Percentiles rank a stretch among this genome's conserved stretches.
Conservation (phyloP, 2,113 vertebrate genomes). For the Mandrillus leucophaeus region DNA sequence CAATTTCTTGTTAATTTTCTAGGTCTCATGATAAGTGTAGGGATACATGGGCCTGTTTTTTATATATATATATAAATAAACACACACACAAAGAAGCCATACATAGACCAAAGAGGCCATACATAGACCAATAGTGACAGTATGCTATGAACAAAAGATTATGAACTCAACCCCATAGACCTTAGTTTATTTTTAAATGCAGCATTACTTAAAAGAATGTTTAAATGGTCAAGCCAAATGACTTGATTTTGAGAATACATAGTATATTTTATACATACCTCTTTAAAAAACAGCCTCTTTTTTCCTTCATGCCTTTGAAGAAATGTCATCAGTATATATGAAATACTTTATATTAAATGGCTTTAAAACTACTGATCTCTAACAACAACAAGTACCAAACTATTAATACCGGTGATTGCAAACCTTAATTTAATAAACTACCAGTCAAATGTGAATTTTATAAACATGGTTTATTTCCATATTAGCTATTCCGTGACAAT, state of each 20-base stretch:
- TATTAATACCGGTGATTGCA: neutral
- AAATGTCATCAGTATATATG: neutral
- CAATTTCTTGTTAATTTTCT: neutral
- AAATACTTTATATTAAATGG: neutral
- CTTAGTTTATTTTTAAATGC: neutral
- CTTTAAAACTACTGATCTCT: neutral
- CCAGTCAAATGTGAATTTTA: neutral
- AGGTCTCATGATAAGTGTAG: neutral
- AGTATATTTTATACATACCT: neutral
- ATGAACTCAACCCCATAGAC: neutral
- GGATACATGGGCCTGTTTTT: neutral
- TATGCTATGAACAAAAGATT: neutral
- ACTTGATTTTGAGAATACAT: neutral
- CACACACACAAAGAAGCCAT: too few species aligned
- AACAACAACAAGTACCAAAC: neutral
- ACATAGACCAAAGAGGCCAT: neutral
- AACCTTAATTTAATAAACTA: neutral
- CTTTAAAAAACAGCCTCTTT: constrained; percentile 6
- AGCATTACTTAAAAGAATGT: neutral
- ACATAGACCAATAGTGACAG: neutral
- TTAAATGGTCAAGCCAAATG: neutral
- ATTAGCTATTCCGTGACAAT: neutral
- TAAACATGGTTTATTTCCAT: neutral
- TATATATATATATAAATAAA: too few species aligned
- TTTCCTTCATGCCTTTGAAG: neutral